Evolutionary conservation across 1,140 invertebrate genomes (phyloP).

Genomic region (Heliconius hermathena): DNA sequence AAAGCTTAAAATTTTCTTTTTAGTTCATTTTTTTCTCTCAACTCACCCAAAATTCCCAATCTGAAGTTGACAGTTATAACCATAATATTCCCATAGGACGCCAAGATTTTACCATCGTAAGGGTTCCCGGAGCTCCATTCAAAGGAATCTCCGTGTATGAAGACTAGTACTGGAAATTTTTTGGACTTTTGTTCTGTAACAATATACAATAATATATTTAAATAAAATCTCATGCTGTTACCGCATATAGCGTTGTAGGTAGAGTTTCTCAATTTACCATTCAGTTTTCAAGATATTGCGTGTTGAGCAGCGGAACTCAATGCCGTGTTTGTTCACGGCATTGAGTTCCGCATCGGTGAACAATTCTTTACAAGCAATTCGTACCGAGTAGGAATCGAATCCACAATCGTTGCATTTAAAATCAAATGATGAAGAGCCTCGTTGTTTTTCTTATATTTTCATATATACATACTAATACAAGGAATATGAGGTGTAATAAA

Average conservation of each 20-base stretch:
- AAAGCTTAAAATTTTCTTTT: too few relatives aligned
- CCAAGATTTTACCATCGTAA: constrained; percentile 93
- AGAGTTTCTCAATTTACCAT: too few relatives aligned
- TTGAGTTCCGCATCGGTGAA: too few relatives aligned
- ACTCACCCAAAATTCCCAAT: constrained; percentile 93
- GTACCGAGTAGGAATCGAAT: background rate
- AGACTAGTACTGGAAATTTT: constrained; percentile 92
- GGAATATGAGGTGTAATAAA: background rate
- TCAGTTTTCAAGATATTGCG: too few relatives aligned
- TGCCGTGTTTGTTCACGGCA: too few relatives aligned
- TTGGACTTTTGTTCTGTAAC: constrained; percentile 77
- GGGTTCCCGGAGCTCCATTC: constrained; percentile 96
- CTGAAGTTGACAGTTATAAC: constrained; percentile 97
- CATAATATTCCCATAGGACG: constrained; percentile 94
- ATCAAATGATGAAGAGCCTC: too few relatives aligned
- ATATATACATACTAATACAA: background rate
- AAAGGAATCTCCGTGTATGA: constrained; percentile 95
- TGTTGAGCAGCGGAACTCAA: too few relatives aligned
- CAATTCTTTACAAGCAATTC: background rate
- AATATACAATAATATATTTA: background rate
- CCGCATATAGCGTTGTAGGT: too few relatives aligned
- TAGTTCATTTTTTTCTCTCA: background rate
- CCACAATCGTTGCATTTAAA: too few relatives aligned
- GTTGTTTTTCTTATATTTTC: background rate
- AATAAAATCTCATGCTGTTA: background rate